A percentile compares a stretch with the other conserved stretches of the same genome.
These are phyloP conservation scores for Eremobia ochroleuca DNA, from an alignment of 2,888 invertebrate genomes.

Conservation along the genomic window DNA sequence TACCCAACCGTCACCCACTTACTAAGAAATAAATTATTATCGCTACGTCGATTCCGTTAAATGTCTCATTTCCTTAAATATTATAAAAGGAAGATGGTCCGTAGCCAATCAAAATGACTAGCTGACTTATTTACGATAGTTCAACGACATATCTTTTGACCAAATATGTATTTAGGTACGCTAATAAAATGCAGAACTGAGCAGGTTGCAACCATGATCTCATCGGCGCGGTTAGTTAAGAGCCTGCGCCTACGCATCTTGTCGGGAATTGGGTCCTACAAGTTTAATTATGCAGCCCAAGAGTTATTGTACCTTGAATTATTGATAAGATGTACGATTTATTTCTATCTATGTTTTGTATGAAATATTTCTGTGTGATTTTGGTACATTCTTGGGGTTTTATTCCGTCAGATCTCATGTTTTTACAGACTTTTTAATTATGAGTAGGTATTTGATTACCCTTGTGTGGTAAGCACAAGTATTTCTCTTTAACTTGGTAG, in stretches of 20 bases:
- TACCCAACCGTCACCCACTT: neutral
- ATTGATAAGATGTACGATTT: conserved; percentile 25
- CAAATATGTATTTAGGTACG: conserved; percentile 43
- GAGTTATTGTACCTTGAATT: conserved; percentile 35
- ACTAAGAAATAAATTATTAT: conserved; percentile 13
- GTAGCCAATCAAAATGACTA: neutral
- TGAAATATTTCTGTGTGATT: neutral
- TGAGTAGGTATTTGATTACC: neutral
- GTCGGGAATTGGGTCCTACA: conserved; percentile 57
- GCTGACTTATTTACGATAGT: neutral
- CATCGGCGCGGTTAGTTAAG: conserved; percentile 62
- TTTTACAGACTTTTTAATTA: neutral
- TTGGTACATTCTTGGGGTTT: neutral
- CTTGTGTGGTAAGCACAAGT: too few species aligned
- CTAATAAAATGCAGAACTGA: conserved; percentile 60
- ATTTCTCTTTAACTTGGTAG: neutral
- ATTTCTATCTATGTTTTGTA: neutral
- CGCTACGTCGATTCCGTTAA: neutral
- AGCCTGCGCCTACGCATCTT: conserved; percentile 59
- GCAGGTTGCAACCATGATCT: conserved; percentile 70
- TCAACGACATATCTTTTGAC: conserved; percentile 17
- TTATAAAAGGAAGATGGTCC: neutral
- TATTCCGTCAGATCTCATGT: neutral
- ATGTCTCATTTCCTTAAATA: neutral
- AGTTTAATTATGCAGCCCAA: conserved; percentile 46